A percentile compares a stretch with the other conserved stretches of the same genome.
phyloP scores from a whole-genome alignment of 2,888 invertebrate species.

The Synergus itoensis region DNA sequence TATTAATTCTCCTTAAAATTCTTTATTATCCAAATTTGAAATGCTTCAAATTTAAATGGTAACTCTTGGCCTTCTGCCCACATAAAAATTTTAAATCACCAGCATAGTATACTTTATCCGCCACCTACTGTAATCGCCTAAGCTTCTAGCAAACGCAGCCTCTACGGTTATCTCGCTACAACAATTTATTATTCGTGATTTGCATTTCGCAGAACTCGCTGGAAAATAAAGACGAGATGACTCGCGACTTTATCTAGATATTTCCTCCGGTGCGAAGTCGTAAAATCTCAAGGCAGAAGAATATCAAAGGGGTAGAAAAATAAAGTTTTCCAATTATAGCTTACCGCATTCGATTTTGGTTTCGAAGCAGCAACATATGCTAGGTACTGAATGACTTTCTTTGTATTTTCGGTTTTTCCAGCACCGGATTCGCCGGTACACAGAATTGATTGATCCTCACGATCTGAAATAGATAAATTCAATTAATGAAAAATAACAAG shows the following conservation, averaged over 20 bases:
- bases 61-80: constrained; percentile 4
- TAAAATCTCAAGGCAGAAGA: not conserved
- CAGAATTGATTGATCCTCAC: constrained; percentile 99
- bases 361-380: constrained; percentile 99
- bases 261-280: not conserved
- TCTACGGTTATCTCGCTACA: constrained; percentile 5
- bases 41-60: not conserved
- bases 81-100: constrained; percentile 6
- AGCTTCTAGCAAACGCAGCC: constrained; percentile 24
- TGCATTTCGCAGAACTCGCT: constrained; percentile 30
- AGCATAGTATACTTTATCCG: constrained; percentile 25
- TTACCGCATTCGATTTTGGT: constrained; percentile 94
- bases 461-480: constrained; percentile 84
- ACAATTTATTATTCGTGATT: constrained; percentile 35
- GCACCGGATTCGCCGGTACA: constrained; percentile 99
- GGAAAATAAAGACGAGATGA: constrained; percentile 3
- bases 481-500: not conserved
- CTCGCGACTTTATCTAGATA: not conserved
- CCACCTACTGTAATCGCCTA: constrained; percentile 19
- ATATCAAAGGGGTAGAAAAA: not conserved
- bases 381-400: constrained; percentile 99
- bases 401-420: constrained; percentile 99
- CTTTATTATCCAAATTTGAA: not conserved
- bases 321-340: constrained; percentile 67
- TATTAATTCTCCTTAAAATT: no score